Evolutionary conservation across 2,888 invertebrate genomes (phyloP).

Genomic region (Pseudococcus viburni): DNA sequence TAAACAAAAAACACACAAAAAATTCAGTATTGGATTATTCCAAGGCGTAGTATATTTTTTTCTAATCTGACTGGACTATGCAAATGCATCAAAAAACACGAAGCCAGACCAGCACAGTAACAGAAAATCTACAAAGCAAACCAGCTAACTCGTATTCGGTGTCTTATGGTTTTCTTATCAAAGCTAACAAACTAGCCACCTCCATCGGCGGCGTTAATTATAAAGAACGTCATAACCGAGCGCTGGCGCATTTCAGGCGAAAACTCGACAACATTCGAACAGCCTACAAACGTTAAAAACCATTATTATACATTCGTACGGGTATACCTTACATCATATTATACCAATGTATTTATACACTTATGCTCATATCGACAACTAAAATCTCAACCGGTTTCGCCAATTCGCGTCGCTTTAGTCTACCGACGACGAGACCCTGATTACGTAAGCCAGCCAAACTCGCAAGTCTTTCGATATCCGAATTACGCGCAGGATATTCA

Average conservation of each 20-base stretch:
- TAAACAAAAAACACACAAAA: no score
- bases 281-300: slow-evolving; percentile 34
- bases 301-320: neutral
- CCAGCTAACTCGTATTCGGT: neutral
- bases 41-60: no score
- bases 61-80: no score
- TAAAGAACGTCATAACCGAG: neutral
- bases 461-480: neutral
- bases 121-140: no score
- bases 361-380: neutral
- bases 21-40: no score
- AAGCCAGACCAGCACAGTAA: no score
- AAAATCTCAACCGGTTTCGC: neutral
- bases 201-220: neutral
- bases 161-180: neutral
- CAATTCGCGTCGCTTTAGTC: neutral
- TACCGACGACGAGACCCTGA: neutral
- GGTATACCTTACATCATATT: slow-evolving; percentile 10
- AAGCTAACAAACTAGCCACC: neutral
- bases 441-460: neutral
- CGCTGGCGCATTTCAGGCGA: neutral
- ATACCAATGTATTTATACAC: neutral
- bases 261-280: neutral
- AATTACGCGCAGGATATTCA: slow-evolving; percentile 7
- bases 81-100: no score